Conservation (phyloP, 1,140 invertebrate species). For the Berghia stephanieae region DNA sequence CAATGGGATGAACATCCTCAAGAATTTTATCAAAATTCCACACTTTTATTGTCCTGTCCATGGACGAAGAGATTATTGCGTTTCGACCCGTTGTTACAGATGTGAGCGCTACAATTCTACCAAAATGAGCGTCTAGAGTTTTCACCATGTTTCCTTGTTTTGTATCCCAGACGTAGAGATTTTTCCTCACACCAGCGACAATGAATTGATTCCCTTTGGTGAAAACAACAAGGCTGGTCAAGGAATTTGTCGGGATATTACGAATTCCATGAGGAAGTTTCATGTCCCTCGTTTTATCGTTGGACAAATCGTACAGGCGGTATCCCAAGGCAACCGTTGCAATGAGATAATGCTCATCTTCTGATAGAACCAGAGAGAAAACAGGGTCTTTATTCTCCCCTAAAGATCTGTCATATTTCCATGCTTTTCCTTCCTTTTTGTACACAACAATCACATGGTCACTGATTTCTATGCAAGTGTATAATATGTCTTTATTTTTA, state of each 20-base stretch:
- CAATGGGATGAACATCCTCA: constrained; percentile 95
- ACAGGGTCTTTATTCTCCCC: constrained; percentile 69
- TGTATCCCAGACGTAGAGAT: constrained; percentile 93
- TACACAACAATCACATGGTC: constrained; percentile 63
- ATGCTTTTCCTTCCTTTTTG: constrained; percentile 55
- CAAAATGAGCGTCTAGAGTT: constrained; percentile 95
- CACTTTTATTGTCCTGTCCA: constrained; percentile 97
- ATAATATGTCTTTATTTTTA: constrained; percentile 53
- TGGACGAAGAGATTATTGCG: constrained; percentile 93
- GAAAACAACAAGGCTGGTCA: constrained; percentile 75
- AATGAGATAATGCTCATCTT: constrained; percentile 81
- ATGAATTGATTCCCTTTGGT: constrained; percentile 89
- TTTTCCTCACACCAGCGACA: constrained; percentile 93
- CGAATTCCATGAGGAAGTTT: constrained; percentile 86
- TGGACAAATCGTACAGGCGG: constrained; percentile 67
- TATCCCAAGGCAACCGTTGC: constrained; percentile 86
- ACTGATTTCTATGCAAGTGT: constrained; percentile 66
- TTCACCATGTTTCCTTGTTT: constrained; percentile 79
- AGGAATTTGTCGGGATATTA: constrained; percentile 86
- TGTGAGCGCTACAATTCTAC: constrained; percentile 90
- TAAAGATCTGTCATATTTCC: constrained; percentile 66
- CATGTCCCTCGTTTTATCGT: constrained; percentile 73
- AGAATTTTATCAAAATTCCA: constrained; percentile 99
- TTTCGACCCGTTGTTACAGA: constrained; percentile 86
- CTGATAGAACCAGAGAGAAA: constrained; percentile 83